Conservation (phyloP, 2,797 vertebrate species). For the Melanotaenia maccullochi region DNA sequence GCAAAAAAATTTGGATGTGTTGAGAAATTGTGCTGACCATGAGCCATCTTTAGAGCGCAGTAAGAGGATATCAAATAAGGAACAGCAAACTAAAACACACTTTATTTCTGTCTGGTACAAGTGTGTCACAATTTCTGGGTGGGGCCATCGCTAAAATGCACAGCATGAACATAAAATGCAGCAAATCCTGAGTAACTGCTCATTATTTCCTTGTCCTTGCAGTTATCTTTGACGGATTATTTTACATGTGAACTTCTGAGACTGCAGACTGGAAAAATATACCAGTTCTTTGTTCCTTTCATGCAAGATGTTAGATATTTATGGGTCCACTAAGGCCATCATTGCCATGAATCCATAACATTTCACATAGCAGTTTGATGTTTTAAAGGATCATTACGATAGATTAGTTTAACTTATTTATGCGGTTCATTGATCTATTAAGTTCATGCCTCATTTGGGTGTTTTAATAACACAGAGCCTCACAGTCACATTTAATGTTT, state of each 20-base stretch:
- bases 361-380: background rate
- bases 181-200: slow-evolving; percentile 7
- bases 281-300: too few relatives aligned
- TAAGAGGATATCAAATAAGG: slow-evolving; percentile 84
- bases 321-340: too few relatives aligned
- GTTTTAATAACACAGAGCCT: slow-evolving; percentile 14
- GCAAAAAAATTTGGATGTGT: slow-evolving; percentile 48
- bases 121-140: slow-evolving; percentile 73
- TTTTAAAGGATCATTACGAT: background rate
- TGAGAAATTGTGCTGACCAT: slow-evolving; percentile 71
- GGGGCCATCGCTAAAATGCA: slow-evolving; percentile 37
- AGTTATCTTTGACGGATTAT: background rate
- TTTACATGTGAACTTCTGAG: too few relatives aligned
- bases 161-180: slow-evolving; percentile 26
- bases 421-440: slow-evolving; percentile 1
- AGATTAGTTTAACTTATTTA: background rate
- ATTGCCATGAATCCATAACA: background rate
- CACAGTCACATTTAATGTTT: slow-evolving; percentile 15
- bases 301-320: too few relatives aligned
- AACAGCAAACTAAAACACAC: slow-evolving; percentile 72
- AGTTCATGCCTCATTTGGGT: slow-evolving; percentile 12
- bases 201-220: slow-evolving; percentile 6
- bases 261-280: too few relatives aligned
- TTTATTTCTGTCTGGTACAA: slow-evolving; percentile 76
- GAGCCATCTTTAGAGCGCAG: slow-evolving; percentile 57